Conservation (phyloP, 2,797 vertebrate species). For the Notolabrus celidotus region DNA sequence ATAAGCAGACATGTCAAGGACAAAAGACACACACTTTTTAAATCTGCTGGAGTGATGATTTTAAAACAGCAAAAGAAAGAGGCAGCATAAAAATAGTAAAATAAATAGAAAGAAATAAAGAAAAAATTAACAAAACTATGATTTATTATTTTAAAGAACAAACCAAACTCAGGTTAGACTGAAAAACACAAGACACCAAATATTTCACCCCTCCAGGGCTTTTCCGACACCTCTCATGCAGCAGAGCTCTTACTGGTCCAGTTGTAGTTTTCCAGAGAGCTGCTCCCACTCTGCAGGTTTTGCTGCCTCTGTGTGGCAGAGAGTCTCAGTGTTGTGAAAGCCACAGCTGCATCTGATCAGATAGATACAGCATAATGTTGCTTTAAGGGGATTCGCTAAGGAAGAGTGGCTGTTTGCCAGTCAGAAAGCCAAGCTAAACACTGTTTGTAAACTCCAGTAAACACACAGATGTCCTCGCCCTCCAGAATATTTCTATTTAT, state of each 20-base stretch:
- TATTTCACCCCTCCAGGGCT: no score
- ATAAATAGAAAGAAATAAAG: no score
- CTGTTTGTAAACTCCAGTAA: constrained; percentile 71
- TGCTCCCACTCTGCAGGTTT: constrained; percentile 16
- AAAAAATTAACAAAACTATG: no score
- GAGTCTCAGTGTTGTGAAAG: constrained; percentile 40
- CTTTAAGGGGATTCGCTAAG: constrained; percentile 58
- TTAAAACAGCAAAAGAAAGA: no score
- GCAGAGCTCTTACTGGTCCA: neutral
- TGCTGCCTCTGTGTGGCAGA: constrained; percentile 28
- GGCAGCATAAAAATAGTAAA: no score
- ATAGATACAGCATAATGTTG: constrained; percentile 50
- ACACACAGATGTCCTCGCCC: constrained; percentile 43
- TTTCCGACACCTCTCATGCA: no score
- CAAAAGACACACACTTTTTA: no score
- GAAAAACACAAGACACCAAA: no score
- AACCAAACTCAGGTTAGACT: no score
- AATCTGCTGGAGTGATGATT: no score
- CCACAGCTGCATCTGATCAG: constrained; percentile 74
- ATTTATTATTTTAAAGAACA: no score
- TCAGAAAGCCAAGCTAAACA: constrained; percentile 53
- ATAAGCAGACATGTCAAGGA: no score
- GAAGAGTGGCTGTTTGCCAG: constrained; percentile 54
- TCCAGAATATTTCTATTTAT: constrained; percentile 55
- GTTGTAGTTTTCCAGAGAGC: constrained; percentile 1